phyloP scores from a whole-genome alignment of 1,140 invertebrate genomes.

The Eciton burchellii region DNA sequence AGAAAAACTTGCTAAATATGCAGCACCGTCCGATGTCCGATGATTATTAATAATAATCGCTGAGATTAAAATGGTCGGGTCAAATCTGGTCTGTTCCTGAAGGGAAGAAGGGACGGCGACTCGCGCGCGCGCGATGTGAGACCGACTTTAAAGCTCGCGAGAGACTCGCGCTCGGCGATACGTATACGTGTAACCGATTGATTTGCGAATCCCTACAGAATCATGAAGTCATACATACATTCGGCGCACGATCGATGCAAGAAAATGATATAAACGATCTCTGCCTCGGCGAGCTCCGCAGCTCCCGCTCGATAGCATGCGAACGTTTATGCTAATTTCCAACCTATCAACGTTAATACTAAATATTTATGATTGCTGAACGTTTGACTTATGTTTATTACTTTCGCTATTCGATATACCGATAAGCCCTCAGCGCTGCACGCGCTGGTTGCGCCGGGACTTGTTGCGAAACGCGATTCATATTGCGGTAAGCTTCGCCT shows the following conservation, averaged over 20 bases:
- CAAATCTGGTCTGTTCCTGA: neutral
- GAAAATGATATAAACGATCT: constrained; percentile 81
- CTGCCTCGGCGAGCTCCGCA: constrained; percentile 46
- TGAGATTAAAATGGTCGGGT: neutral
- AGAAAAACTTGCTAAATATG: neutral
- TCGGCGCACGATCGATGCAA: constrained; percentile 71
- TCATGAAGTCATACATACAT: constrained; percentile 78
- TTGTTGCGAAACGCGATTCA: constrained; percentile 39
- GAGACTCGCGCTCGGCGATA: constrained; percentile 48
- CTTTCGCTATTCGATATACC: constrained; percentile 79
- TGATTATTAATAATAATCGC: constrained; percentile 24
- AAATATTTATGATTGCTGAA: constrained; percentile 83
- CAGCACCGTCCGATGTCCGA: neutral
- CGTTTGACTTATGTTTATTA: constrained; percentile 84
- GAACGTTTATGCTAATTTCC: constrained; percentile 83
- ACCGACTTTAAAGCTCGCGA: constrained; percentile 26
- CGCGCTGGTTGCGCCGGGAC: constrained; percentile 12
- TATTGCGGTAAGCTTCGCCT: neutral
- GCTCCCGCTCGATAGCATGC: constrained; percentile 70
- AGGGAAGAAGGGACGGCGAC: neutral
- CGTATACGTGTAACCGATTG: constrained; percentile 79
- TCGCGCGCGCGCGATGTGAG: constrained; percentile 23
- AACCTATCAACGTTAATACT: constrained; percentile 84
- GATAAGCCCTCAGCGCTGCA: constrained; percentile 72
- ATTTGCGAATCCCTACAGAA: constrained; percentile 80